Evolutionary conservation across 2,888 invertebrate species (phyloP), one percentile per base, ranked within the genome.

Genomic region (Acanthococcus lagerstroemiae): DNA sequence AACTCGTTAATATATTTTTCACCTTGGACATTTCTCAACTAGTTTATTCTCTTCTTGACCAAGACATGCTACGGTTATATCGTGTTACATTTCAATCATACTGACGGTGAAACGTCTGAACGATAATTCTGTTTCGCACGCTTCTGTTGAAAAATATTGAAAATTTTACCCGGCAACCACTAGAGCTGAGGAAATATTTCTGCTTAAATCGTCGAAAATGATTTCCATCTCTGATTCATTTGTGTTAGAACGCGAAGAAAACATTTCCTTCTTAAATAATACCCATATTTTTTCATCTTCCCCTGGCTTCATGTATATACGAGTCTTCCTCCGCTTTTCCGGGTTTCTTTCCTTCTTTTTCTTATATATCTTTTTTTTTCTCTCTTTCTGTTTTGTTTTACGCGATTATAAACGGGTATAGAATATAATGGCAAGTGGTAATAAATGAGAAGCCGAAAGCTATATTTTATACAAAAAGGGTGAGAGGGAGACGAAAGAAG

Each of bases 401-500:
- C 58, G 58, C 58, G 58, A 58, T 58, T 58, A 58, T 58, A 58
- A 58, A 58, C 58, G 58, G 52, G 58, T 58, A 58, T 46, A 58
- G 58, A 58, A 58, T 44, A 58, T 58, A 58, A 58, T 46, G 58
- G 58, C 58, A 58, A 58, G 58, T 58, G 46, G 46, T 58, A 58
- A 58, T 58, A 58, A 58, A 58, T 58, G 58, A 46, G 58, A 58
- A 58, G 58, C 58, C 46, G 58, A 58, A 58, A 58, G 46, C 58
- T 25, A 58, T 58, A 58, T 58, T 58, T 58, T 58, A 58, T 48
- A 45, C 58, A 58, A 46, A 46, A 22, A 58, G 46, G 25, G 46
- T 17, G 21, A 48, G 21, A 58, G 46, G 19, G 4, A 15, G 46
- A 45, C 4, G 19, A 7, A 45, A 15, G 19, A 19, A 45, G 46